Evolutionary conservation across 1,140 invertebrate genomes (phyloP).

Genomic region (Drosophila seguyi): DNA sequence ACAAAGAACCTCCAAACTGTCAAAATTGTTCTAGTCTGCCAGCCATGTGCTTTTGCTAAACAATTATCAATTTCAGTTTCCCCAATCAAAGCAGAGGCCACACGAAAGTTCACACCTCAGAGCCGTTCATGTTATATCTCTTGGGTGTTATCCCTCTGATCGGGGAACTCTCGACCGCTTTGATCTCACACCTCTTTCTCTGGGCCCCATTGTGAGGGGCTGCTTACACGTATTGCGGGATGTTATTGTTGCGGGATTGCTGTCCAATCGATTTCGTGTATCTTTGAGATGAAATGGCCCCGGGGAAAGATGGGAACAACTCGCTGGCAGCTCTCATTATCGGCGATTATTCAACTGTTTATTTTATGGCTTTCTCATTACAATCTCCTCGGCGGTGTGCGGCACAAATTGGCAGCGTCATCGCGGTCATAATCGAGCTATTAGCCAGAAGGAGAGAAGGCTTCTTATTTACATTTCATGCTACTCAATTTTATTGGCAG

Average conservation of each 20-base stretch:
- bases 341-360: constrained; percentile 80
- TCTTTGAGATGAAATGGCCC: constrained; percentile 38
- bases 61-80: constrained; percentile 24
- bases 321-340: constrained; percentile 64
- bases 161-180: constrained; percentile 57
- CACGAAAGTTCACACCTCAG: constrained; percentile 70
- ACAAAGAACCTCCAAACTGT: constrained; percentile 11
- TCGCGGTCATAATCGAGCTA: constrained; percentile 75
- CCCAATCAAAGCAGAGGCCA: constrained; percentile 58
- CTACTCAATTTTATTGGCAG: constrained; percentile 81
- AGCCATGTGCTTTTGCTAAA: constrained; percentile 7
- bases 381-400: constrained; percentile 44
- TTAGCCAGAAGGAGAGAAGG: constrained; percentile 60
- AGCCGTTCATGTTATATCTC: constrained; percentile 20
- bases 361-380: constrained; percentile 83
- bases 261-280: constrained; percentile 77
- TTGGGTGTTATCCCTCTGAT: constrained; percentile 16
- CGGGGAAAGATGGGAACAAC: constrained; percentile 51
- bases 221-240: constrained; percentile 34
- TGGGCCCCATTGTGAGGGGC: constrained; percentile 36
- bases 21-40: constrained; percentile 6
- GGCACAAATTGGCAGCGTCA: constrained; percentile 73
- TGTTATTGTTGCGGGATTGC: constrained; percentile 30
- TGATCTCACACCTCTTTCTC: constrained; percentile 53
- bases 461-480: constrained; percentile 80